These are phyloP conservation scores for Catharus ustulatus DNA, from an alignment of 2,797 vertebrate species.

Conservation along the genomic window DNA sequence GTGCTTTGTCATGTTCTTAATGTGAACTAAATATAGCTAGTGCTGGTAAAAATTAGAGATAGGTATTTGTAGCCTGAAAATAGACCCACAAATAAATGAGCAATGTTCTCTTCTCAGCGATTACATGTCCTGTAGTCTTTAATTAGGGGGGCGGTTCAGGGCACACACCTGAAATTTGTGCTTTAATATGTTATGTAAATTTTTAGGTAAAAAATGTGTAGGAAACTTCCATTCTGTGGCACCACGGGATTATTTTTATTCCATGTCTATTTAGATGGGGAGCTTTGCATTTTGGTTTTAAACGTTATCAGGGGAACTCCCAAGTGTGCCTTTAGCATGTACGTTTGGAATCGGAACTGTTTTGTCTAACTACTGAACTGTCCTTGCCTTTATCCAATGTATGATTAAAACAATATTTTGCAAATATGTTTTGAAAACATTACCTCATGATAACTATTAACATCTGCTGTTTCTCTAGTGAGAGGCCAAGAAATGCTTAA, in stretches of 20 bases:
- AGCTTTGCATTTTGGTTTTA: not conserved
- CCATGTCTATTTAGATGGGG: rapidly evolving
- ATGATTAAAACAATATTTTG: not conserved
- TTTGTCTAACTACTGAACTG: not conserved
- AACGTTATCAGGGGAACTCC: not conserved
- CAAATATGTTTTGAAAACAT: not conserved
- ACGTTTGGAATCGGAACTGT: not conserved
- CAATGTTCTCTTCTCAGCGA: not conserved
- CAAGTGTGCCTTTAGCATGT: not conserved
- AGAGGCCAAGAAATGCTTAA: not conserved
- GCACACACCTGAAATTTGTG: not conserved
- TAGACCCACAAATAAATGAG: not conserved
- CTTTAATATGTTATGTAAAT: not conserved
- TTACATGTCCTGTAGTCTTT: not conserved
- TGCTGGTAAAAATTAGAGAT: not conserved
- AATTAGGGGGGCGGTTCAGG: not conserved
- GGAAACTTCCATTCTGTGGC: not conserved
- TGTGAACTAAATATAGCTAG: not conserved
- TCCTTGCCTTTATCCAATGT: not conserved
- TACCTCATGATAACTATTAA: not conserved
- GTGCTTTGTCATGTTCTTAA: not conserved
- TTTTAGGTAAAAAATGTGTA: not conserved
- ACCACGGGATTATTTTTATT: not conserved
- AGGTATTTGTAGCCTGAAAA: not conserved
- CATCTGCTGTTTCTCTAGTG: not conserved